A percentile compares a stretch with the other conserved stretches of the same genome.
These are phyloP conservation scores for Harmothoe impar DNA, from an alignment of 2,888 invertebrate species.

Conservation along the genomic window DNA sequence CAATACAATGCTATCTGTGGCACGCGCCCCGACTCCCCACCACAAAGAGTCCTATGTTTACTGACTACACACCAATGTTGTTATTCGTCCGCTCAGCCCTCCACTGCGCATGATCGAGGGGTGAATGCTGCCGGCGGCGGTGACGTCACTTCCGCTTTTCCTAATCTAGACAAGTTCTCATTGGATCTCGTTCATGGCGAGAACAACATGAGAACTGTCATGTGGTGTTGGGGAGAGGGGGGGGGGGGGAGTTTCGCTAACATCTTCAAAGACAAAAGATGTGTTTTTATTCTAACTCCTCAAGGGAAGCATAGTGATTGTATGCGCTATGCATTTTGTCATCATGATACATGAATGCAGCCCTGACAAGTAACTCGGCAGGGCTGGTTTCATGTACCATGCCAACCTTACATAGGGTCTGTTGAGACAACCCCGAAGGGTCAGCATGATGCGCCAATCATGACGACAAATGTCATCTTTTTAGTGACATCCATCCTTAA, in stretches of 20 bases:
- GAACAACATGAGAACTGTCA: not conserved
- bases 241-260: not conserved
- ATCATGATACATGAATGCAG: too few species aligned
- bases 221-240: not conserved
- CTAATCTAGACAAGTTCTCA: not conserved
- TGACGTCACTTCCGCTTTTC: slow-evolving; percentile 39
- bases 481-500: too few species aligned
- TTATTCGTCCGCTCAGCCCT: slow-evolving; percentile 25
- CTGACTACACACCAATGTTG: not conserved
- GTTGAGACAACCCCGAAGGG: too few species aligned
- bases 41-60: not conserved
- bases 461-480: too few species aligned
- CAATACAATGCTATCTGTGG: not conserved
- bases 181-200: not conserved
- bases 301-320: too few species aligned
- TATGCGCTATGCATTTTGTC: too few species aligned
- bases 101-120: not conserved
- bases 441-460: too few species aligned
- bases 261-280: not conserved
- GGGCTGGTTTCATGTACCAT: too few species aligned
- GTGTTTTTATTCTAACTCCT: too few species aligned
- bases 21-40: not conserved
- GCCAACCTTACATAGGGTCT: too few species aligned
- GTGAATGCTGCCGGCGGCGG: slow-evolving; percentile 3
- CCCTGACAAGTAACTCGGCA: too few species aligned